Evolutionary conservation across 1,140 invertebrate genomes (phyloP), one percentile per base, ranked within the genome.

Genomic region (Vollenhovia emeryi): DNA sequence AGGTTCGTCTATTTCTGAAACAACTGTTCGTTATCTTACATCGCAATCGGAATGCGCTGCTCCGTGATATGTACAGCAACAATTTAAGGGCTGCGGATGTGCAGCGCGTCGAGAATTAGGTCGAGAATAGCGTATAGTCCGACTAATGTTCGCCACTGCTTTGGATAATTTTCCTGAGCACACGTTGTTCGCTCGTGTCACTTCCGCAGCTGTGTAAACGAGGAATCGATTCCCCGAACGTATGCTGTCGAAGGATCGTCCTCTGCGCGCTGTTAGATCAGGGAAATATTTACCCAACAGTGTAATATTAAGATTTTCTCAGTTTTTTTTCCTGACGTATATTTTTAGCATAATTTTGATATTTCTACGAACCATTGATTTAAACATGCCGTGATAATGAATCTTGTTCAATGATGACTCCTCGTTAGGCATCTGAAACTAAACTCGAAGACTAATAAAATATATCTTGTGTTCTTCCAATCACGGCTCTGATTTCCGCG

Each of bases 141-240:
- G 30, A 52, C 66, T 59, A 82, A 73, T 82, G 78, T 71, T 36
- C n/a, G 36, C 52, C 36, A 27, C 48, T 82, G 66, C 78, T 82
- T 82, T 43, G 78, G 78, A 82, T 82, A 82, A 82, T 82, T 82
- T 82, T 82, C 50, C 66, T 45, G 36, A 45, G 40, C 66, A 73
- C 36, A 82, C 66, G 50, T 15, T 82, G 64, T 82, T 82, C 78
- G 64, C 57, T 73, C 43, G 78, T 45, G 66, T 73, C 78, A 52
- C 78, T 82, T 82, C 78, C 78, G 78, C 78, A 73, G 66, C 78
- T 82, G 66, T 57, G 78, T 82, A 82, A 82, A 82, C 66, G 78
- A 73, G 66, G 8, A 73, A 82, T 82, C 78, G 78, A 82, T 82
- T 82, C 40, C 5, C 11, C 40, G 27, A 30, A 52, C 50, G 21